Percentiles rank a stretch among this genome's conserved stretches.
Conservation (phyloP, 2,888 invertebrate species). For the Drepanosiphum platanoidis region DNA sequence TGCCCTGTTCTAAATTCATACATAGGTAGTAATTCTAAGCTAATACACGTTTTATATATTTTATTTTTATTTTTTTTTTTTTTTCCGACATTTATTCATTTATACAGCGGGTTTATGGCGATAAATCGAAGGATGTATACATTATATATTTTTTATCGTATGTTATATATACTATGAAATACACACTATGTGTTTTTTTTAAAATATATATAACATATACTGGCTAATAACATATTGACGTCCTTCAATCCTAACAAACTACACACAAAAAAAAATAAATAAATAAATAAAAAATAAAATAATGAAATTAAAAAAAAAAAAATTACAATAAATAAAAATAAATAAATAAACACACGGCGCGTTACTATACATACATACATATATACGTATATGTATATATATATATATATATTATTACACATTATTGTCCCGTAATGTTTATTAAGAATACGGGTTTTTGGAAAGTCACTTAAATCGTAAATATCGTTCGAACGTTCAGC, state of each 20-base stretch:
- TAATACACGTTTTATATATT: conserved; percentile 40
- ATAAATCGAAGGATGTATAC: conserved; percentile 44
- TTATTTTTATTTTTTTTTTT: conserved; percentile 15
- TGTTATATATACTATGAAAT: not conserved
- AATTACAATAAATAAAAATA: conserved; percentile 50
- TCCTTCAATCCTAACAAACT: conserved; percentile 53
- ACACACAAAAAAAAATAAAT: conserved; percentile 40
- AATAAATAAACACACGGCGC: conserved; percentile 38
- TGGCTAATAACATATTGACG: conserved; percentile 2
- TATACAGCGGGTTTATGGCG: conserved; percentile 58
- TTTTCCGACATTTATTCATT: conserved; percentile 51
- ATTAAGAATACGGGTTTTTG: conserved; percentile 22
- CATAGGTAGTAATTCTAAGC: conserved; percentile 54
- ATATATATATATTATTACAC: conserved; percentile 17
- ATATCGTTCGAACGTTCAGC: conserved; percentile 48
- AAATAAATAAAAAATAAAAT: conserved; percentile 46
- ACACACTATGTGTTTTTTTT: not conserved
- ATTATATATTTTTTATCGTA: not conserved
- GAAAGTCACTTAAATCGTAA: conserved; percentile 33
- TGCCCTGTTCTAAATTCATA: conserved; percentile 62
- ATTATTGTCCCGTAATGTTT: conserved; percentile 31
- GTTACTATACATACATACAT: conserved; percentile 46
- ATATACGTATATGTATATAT: too few species aligned
- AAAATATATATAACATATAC: not conserved
- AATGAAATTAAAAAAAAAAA: conserved; percentile 34